A percentile compares a stretch with the other conserved stretches of the same genome.
These are phyloP conservation scores for Calliopum simillimum DNA, from an alignment of 2,888 invertebrate genomes.

Conservation along the genomic window DNA sequence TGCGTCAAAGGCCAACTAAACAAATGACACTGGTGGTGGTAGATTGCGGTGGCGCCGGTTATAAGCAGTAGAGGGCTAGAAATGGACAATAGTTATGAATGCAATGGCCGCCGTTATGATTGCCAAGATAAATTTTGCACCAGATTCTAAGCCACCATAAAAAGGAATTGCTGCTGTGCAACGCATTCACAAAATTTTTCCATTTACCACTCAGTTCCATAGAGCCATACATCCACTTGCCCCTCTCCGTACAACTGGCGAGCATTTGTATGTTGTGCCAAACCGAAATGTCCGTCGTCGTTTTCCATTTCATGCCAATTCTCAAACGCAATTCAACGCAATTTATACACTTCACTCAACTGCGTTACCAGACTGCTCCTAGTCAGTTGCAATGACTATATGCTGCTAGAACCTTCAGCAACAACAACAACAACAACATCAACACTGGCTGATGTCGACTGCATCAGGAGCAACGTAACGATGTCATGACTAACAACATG, in stretches of 20 bases:
- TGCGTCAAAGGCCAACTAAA: background rate
- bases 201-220: background rate
- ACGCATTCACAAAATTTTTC: background rate
- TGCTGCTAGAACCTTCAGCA: background rate
- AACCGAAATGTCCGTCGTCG: background rate
- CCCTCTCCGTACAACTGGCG: background rate
- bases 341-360: conserved; percentile 34
- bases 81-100: conserved; percentile 21
- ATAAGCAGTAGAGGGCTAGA: conserved; percentile 19
- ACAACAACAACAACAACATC: background rate
- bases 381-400: background rate
- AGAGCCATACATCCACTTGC: background rate
- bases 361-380: conserved; percentile 1
- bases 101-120: conserved; percentile 26
- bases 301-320: background rate
- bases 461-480: conserved; percentile 2
- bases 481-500: conserved; percentile 11
- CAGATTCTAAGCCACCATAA: conserved; percentile 11
- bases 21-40: conserved; percentile 48
- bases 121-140: conserved; percentile 26
- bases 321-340: conserved; percentile 29
- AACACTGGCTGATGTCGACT: too few species aligned
- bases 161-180: conserved; percentile 14
- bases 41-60: conserved; percentile 27
- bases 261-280: conserved; percentile 1